phyloP scores from a whole-genome alignment of 2,113 vertebrate species.

The Rhinolophus sinicus region DNA sequence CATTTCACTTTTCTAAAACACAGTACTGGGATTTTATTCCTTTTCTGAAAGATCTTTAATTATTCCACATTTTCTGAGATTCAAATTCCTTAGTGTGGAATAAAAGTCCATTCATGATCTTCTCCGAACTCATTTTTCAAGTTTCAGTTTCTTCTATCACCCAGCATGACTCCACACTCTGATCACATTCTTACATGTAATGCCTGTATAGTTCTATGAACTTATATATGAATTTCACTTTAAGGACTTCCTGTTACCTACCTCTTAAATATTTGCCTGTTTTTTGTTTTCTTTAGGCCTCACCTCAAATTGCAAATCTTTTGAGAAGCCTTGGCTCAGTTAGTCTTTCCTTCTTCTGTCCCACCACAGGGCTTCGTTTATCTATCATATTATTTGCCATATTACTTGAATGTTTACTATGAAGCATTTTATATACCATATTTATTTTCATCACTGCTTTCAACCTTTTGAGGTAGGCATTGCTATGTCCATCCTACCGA shows the following conservation, averaged over 20 bases:
- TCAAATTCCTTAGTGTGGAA: background rate
- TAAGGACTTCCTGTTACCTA: background rate
- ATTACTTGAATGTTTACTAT: background rate
- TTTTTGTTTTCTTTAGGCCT: background rate
- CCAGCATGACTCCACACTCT: background rate
- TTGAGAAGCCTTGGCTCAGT: background rate
- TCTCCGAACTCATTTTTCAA: background rate
- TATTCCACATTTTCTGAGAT: constrained; percentile 40
- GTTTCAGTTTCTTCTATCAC: background rate
- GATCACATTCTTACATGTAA: background rate
- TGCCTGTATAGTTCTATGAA: background rate
- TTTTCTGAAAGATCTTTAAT: background rate
- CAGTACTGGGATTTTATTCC: background rate
- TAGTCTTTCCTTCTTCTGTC: background rate
- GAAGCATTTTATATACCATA: background rate
- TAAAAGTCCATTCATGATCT: background rate
- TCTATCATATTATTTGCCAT: background rate
- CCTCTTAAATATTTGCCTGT: background rate
- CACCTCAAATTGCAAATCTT: background rate
- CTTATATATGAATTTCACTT: background rate
- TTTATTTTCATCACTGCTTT: background rate
- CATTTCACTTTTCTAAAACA: background rate
- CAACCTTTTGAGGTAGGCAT: background rate
- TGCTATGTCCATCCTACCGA: background rate
- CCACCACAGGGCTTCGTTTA: background rate